Conservation (phyloP, 2,888 invertebrate species). For the Agapetus fuscipes region DNA sequence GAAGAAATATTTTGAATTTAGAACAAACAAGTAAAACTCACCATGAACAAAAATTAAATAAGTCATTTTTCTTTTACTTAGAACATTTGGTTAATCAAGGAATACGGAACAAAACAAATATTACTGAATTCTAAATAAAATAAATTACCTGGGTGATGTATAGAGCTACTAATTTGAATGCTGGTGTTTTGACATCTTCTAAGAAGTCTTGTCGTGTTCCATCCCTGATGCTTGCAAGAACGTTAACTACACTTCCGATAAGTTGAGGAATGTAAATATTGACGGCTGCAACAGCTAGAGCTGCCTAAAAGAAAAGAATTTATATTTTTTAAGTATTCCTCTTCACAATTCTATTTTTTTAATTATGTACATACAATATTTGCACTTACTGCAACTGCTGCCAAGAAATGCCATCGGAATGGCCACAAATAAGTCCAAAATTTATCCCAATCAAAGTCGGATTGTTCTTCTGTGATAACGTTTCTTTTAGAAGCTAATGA, state of each 20-base stretch:
- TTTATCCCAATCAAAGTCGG: conserved; percentile 68
- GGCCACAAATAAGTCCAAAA: conserved; percentile 66
- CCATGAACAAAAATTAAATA: no score
- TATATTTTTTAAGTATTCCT: not conserved
- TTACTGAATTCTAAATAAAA: conserved; percentile 22
- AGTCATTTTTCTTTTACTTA: no score
- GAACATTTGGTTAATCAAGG: not conserved
- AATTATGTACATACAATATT: no score
- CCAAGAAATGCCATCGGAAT: conserved; percentile 64
- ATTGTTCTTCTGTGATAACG: conserved; percentile 41
- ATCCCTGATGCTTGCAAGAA: conserved; percentile 33
- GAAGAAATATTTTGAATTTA: not conserved
- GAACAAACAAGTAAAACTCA: not conserved
- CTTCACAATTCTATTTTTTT: not conserved
- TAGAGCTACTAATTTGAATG: conserved; percentile 54
- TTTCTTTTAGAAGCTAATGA: no score
- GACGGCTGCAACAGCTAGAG: conserved; percentile 74
- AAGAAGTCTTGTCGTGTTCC: conserved; percentile 41
- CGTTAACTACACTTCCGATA: conserved; percentile 76
- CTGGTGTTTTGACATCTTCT: conserved; percentile 55
- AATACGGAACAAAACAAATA: not conserved
- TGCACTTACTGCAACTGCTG: conserved; percentile 71
- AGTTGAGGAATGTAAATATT: conserved; percentile 84
- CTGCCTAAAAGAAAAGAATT: conserved; percentile 55
- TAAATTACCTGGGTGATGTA: conserved; percentile 63